These are phyloP conservation scores for Leptonema lineaticorne DNA, from an alignment of 1,140 invertebrate species.

Conservation along the genomic window DNA sequence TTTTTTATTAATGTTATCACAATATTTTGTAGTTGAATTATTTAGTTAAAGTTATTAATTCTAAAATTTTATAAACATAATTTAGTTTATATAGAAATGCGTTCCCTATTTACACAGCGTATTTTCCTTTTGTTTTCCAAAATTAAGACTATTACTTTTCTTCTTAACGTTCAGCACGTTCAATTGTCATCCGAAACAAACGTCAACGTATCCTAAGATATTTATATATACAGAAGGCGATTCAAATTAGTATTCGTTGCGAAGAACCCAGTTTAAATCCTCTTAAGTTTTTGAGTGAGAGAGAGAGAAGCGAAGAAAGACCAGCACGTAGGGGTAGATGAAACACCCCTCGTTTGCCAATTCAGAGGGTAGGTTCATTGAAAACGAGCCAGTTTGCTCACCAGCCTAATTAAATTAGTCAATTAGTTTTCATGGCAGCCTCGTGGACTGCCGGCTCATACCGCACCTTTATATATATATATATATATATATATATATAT, in stretches of 20 bases:
- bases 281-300: conserved; percentile 4
- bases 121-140: background rate
- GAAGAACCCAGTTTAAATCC: conserved; percentile 25
- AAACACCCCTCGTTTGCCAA: conserved; percentile 5
- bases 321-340: background rate
- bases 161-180: background rate
- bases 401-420: conserved; percentile 26
- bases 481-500: no score
- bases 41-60: no score
- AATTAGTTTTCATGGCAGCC: conserved; percentile 27
- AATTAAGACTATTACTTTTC: background rate
- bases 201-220: background rate
- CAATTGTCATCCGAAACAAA: background rate
- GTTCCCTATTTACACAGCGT: background rate
- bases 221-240: background rate
- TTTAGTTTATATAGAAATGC: no score
- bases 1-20: no score
- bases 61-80: no score
- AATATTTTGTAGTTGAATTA: no score
- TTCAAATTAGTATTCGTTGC: conserved; percentile 20
- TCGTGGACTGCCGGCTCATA: no score
- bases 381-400: conserved; percentile 28
- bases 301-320: background rate
- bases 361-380: conserved; percentile 23
- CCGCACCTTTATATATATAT: no score